These are phyloP conservation scores for Cyprinodon variegatus DNA, from an alignment of 2,113 vertebrate genomes.

Conservation along the genomic window DNA sequence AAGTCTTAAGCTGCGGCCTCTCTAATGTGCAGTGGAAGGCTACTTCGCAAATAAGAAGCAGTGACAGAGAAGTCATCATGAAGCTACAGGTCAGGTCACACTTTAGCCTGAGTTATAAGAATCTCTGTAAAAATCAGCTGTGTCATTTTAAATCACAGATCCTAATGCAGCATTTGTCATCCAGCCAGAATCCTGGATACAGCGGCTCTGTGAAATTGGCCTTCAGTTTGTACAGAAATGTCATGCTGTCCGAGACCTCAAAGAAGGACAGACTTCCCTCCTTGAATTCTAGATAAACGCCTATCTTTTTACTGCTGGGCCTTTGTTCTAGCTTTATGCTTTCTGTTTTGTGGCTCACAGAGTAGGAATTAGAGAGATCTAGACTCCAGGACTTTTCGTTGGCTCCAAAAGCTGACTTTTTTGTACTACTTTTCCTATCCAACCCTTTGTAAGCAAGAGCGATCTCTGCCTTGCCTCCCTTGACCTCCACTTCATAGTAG, in stretches of 20 bases:
- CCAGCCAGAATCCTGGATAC: constrained; percentile 72
- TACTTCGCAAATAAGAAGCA: too few relatives aligned
- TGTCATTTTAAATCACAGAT: constrained; percentile 50
- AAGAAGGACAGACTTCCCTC: constrained; percentile 64
- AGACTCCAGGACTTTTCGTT: constrained; percentile 66
- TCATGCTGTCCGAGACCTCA: constrained; percentile 61
- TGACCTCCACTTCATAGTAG: constrained; percentile 70
- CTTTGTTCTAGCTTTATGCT: constrained; percentile 25
- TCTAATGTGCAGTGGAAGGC: too few relatives aligned
- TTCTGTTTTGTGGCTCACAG: constrained; percentile 42
- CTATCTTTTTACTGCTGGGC: constrained; percentile 41
- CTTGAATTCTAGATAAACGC: constrained; percentile 59
- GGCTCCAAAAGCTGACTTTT: constrained; percentile 52
- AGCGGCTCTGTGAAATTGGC: constrained; percentile 61
- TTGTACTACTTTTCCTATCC: constrained; percentile 33
- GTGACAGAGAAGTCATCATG: not conserved
- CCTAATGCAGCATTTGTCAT: constrained; percentile 50
- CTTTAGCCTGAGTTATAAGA: not conserved
- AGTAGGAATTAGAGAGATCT: constrained; percentile 51
- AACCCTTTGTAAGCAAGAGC: constrained; percentile 64
- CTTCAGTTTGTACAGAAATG: constrained; percentile 50
- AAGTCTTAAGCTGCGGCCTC: too few relatives aligned
- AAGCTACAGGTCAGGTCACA: not conserved
- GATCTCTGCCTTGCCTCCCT: constrained; percentile 58
- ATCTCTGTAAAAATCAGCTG: not conserved